Base-by-base conservation (phyloP, 2,888 invertebrate genomes). In the Leptopilina myrica region DNA sequence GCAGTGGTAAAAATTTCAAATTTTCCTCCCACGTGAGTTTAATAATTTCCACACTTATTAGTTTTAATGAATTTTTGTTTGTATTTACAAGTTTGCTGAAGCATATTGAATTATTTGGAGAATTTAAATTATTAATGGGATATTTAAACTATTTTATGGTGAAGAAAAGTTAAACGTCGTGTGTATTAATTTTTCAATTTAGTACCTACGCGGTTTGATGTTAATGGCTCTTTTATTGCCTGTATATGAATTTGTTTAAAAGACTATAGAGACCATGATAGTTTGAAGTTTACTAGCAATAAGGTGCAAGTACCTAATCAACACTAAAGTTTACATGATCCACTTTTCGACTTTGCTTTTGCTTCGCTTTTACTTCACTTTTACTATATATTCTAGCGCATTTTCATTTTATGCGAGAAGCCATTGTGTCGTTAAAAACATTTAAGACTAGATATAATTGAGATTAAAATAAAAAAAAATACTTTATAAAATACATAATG, bases 291-390 rank as follows among this genome's bases (percentile, higher is more conserved):
- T 73, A 56, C 33, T 56, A 14, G n/a, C 73, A 73, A 59, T 73
- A 40, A 40, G 40, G 33, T 15, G 73, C n/a, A 56, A 73, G n/a
- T 56, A n/a, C 33, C n/a, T 73, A 56, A 40, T 73, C 73, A 73
- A 73, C 56, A 11, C 73, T 40, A 53, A 6, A 33, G 73, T 15
- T 56, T 40, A 73, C 73, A 66, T 15, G 15, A 56, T 73, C 56
- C 53, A 56, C 20, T 73, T 73, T 73, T 56, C 73, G n/a, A 53
- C 53, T 56, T 33, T 33, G 33, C 33, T 53, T 20, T 20, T 20
- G 20, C 20, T 73, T 56, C 73, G n/a, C 26, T 33, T 33, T 33
- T 33, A n/a, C 33, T 53, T 73, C 26, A 33, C 6, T 56, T 14
- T 56, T 56, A 26, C n/a, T 11, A 5, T 9, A 2, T 33, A 2